phyloP scores from a whole-genome alignment of 2,888 invertebrate genomes.

The Celastrina argiolus region DNA sequence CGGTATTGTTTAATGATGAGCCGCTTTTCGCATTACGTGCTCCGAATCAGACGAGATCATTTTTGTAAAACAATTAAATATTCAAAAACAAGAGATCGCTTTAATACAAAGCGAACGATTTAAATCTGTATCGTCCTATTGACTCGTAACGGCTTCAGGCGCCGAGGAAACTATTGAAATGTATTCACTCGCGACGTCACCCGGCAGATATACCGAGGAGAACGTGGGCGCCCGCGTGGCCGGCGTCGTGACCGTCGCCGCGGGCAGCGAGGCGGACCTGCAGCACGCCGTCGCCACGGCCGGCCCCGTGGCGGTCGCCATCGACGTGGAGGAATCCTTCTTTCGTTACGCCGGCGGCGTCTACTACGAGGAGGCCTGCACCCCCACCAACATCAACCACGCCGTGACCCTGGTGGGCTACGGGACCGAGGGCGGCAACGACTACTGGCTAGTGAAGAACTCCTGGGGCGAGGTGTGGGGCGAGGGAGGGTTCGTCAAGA shows the following conservation, averaged over 20 bases:
- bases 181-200: background rate
- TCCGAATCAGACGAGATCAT: too few relatives aligned
- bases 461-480: conserved; percentile 96
- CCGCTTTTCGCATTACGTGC: too few relatives aligned
- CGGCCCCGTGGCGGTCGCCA: conserved; percentile 91
- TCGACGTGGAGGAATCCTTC: conserved; percentile 82
- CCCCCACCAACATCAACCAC: background rate
- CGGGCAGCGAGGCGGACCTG: conserved; percentile 84
- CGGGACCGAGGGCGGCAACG: conserved; percentile 82
- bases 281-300: conserved; percentile 86
- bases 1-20: too few relatives aligned
- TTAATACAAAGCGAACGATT: too few relatives aligned
- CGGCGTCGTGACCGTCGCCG: conserved; percentile 85
- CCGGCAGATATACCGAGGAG: background rate
- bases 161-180: too few relatives aligned
- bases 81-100: too few relatives aligned
- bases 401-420: conserved; percentile 79
- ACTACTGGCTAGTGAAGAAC: conserved; percentile 96
- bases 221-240: conserved; percentile 84
- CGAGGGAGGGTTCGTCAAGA: conserved; percentile 94
- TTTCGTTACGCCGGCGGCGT: background rate
- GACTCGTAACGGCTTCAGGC: too few relatives aligned
- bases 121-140: too few relatives aligned
- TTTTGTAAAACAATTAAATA: too few relatives aligned
- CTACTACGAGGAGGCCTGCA: background rate